These are phyloP conservation scores for Falco peregrinus DNA, from an alignment of 2,797 vertebrate genomes.

Conservation along the genomic window DNA sequence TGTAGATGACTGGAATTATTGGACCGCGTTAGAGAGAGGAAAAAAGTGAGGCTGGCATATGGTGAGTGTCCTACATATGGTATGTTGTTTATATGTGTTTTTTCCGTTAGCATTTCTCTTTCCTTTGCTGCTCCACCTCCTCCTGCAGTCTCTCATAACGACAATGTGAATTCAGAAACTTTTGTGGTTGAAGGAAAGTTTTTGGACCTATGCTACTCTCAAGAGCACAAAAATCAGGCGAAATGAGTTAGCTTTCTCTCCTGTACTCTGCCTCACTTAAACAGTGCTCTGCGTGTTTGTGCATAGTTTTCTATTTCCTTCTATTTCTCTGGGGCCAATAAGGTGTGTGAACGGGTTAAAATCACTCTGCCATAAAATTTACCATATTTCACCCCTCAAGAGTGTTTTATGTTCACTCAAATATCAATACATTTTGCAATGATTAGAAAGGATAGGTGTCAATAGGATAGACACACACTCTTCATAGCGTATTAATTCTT, in stretches of 20 bases:
- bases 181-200: not conserved
- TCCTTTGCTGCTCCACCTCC: constrained; percentile 52
- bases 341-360: not conserved
- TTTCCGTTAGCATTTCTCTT: constrained; percentile 63
- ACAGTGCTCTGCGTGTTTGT: not conserved
- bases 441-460: not conserved
- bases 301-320: not conserved
- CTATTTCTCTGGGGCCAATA: not conserved
- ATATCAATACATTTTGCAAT: not conserved
- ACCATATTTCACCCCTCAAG: not conserved
- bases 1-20: constrained; percentile 43
- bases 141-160: not conserved
- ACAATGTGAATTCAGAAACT: constrained; percentile 36
- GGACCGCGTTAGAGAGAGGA: constrained; percentile 25
- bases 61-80: constrained; percentile 57
- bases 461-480: accelerated
- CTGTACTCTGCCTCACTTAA: not conserved
- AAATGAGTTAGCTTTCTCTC: not conserved
- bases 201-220: not conserved
- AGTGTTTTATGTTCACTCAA: not conserved
- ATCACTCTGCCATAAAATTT: not conserved
- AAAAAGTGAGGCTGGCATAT: constrained; percentile 57
- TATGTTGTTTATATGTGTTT: constrained; percentile 56
- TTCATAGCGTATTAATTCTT: not conserved
- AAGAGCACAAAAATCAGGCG: not conserved